phyloP scores from a whole-genome alignment of 2,797 vertebrate species.

The Paratrypauchen microcephalus region DNA sequence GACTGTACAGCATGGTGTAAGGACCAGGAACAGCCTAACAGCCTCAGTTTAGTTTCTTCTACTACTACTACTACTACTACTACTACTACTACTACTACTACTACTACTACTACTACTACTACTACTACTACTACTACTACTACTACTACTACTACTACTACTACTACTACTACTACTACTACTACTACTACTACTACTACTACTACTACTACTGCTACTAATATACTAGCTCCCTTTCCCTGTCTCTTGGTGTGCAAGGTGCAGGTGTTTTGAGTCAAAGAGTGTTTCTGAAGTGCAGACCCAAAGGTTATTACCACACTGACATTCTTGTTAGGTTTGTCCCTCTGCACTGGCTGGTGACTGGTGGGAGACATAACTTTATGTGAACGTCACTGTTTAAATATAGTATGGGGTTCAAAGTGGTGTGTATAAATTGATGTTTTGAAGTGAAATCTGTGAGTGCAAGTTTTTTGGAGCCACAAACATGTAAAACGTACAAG shows the following conservation, averaged over 20 bases:
- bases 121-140: no score
- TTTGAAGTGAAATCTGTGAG: background rate
- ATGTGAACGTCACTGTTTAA: conserved; percentile 10
- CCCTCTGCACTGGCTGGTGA: conserved; percentile 39
- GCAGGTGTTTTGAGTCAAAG: conserved; percentile 77
- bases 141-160: no score
- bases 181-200: background rate
- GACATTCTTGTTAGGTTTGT: conserved; percentile 67
- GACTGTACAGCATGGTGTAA: conserved; percentile 7
- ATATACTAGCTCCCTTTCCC: background rate
- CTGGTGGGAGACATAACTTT: conserved; percentile 27
- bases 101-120: no score
- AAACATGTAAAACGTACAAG: background rate
- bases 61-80: background rate
- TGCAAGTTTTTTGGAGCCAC: background rate
- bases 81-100: background rate
- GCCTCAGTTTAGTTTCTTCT: background rate
- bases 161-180: background rate
- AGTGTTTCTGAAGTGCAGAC: conserved; percentile 64
- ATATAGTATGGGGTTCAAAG: no score
- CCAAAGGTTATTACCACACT: conserved; percentile 63
- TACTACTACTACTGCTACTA: background rate
- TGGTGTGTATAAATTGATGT: background rate
- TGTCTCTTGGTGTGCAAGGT: conserved; percentile 6
- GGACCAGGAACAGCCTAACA: conserved; percentile 19